These are phyloP conservation scores for Dasyurus viverrinus DNA, from an alignment of 2,113 vertebrate genomes.

Conservation along the genomic window DNA sequence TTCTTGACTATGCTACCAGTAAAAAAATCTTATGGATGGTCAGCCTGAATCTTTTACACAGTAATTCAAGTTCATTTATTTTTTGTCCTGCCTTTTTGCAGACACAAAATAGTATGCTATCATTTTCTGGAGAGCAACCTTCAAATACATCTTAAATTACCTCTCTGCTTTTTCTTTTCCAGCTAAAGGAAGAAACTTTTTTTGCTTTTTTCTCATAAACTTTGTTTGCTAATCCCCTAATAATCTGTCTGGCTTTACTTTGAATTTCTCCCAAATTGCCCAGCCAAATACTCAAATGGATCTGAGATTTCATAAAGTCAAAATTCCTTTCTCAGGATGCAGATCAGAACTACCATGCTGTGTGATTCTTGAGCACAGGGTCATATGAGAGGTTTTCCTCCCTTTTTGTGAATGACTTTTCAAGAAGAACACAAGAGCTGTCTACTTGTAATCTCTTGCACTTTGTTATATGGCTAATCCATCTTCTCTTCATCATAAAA, in stretches of 20 bases:
- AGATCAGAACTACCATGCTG: background rate
- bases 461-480: background rate
- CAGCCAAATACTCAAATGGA: background rate
- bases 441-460: background rate
- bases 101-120: background rate
- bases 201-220: background rate
- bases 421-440: background rate
- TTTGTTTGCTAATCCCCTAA: conserved; percentile 19
- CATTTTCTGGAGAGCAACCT: background rate
- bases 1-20: background rate
- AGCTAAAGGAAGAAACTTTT: background rate
- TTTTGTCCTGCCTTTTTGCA: background rate
- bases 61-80: background rate
- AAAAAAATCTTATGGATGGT: background rate
- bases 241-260: background rate
- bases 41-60: background rate
- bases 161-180: background rate
- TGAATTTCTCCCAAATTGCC: background rate
- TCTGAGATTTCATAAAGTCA: background rate
- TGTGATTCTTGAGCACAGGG: background rate
- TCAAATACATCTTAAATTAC: conserved; percentile 36
- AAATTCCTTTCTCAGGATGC: background rate
- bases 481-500: background rate
- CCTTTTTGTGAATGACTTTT: background rate
- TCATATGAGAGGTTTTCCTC: background rate